These are phyloP conservation scores for Yponomeuta cagnagella DNA, from an alignment of 2,888 invertebrate genomes.

Conservation along the genomic window DNA sequence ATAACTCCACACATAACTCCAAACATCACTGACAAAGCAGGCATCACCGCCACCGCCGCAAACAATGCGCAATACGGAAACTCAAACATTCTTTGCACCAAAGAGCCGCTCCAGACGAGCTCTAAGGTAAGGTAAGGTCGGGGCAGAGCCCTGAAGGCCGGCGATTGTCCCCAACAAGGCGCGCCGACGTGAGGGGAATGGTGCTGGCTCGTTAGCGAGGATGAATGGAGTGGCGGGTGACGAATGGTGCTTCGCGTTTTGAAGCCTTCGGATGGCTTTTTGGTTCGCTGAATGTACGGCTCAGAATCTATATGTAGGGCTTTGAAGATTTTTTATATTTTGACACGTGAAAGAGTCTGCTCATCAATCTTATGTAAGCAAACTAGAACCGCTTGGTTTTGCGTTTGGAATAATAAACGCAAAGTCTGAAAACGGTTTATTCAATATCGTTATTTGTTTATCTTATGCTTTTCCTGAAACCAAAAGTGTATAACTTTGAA, in stretches of 20 bases:
- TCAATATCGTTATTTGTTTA: too few relatives aligned
- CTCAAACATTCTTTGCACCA: background rate
- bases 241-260: background rate
- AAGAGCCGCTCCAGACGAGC: background rate
- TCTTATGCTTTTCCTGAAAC: too few relatives aligned
- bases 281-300: background rate
- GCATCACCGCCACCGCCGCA: background rate
- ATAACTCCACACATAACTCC: too few relatives aligned
- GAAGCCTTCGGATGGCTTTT: background rate
- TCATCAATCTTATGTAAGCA: too few relatives aligned
- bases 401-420: too few relatives aligned
- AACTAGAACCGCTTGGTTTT: too few relatives aligned
- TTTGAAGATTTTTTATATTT: too few relatives aligned
- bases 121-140: background rate
- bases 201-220: background rate
- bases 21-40: too few relatives aligned
- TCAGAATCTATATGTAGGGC: too few relatives aligned
- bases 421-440: too few relatives aligned
- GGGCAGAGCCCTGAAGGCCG: slow-evolving; percentile 4
- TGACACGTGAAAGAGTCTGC: too few relatives aligned
- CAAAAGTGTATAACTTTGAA: too few relatives aligned
- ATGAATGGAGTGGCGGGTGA: background rate
- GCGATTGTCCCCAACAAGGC: slow-evolving; percentile 4
- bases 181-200: slow-evolving; percentile 1
- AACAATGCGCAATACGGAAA: background rate